phyloP scores from a whole-genome alignment of 2,888 invertebrate genomes.

The Scaptomyza reducta region DNA sequence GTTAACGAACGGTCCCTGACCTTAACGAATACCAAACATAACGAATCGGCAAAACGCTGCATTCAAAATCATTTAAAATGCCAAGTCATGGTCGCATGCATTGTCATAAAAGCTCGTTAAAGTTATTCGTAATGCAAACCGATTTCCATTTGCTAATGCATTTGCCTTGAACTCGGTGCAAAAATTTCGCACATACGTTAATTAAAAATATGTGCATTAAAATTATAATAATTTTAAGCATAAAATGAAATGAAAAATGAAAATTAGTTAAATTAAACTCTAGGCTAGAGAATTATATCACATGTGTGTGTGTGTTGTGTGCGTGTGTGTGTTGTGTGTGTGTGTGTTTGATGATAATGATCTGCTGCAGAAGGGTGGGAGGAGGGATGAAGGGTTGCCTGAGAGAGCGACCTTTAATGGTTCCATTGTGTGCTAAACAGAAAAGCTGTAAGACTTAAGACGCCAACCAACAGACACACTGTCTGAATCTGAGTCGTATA shows the following conservation, averaged over 20 bases:
- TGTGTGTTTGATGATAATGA: neutral
- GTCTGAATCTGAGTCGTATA: slow-evolving; percentile 26
- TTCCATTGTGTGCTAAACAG: slow-evolving; percentile 81
- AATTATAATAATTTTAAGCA: slow-evolving; percentile 17
- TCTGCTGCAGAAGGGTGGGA: too few relatives aligned
- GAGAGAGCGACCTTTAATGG: slow-evolving; percentile 73
- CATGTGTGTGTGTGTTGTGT: neutral
- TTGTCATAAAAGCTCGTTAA: slow-evolving; percentile 30
- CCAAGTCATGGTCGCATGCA: slow-evolving; percentile 41
- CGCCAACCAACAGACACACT: slow-evolving; percentile 14
- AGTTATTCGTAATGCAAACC: neutral
- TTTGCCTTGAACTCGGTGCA: slow-evolving; percentile 48
- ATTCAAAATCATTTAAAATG: slow-evolving; percentile 39
- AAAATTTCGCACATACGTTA: slow-evolving; percentile 63
- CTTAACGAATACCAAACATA: slow-evolving; percentile 26
- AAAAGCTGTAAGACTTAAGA: slow-evolving; percentile 37
- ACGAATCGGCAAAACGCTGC: slow-evolving; percentile 22
- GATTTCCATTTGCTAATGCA: slow-evolving; percentile 22
- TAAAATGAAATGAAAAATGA: slow-evolving; percentile 48
- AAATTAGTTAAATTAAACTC: slow-evolving; percentile 69
- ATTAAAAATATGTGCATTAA: slow-evolving; percentile 57
- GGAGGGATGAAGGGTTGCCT: slow-evolving; percentile 24
- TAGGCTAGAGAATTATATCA: slow-evolving; percentile 11
- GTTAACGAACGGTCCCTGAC: slow-evolving; percentile 32
- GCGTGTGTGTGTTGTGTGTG: slow-evolving; percentile 2